Base-by-base conservation (phyloP, 2,888 invertebrate species). In the Scaeva pyrastri region DNA sequence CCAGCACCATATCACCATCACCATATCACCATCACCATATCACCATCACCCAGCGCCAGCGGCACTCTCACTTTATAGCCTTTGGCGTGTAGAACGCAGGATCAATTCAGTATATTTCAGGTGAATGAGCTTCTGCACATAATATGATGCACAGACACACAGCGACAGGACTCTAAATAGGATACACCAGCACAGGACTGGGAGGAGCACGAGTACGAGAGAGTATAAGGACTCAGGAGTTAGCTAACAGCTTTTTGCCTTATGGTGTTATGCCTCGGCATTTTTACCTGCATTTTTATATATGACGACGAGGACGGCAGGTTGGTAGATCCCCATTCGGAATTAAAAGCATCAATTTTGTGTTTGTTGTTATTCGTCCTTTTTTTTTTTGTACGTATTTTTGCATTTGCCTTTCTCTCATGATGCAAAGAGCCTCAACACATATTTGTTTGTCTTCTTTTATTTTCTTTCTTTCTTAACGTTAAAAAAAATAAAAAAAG, bases 311-410 rank as follows among this genome's bases (percentile, higher is more conserved):
- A 26, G 26, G 26, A 6, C 4, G 1, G n/a, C n/a, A n/a, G n/a
- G 26, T 26, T 26, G 60, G 75, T 75, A 81, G 72, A 86, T 82
- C 71, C 71, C 74, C 82, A 86, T 86, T 86, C 66, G 82, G 74
- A 82, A 86, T 82, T 86, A 86, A 86, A 86, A 86, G 86, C 86
- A 86, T 86, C 86, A 86, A 77, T 86, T 86, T 86, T 86, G 64
- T 74, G 81, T 82, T 81, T 81, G 85, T 85, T 85, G 72, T 85
- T 85, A 81, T 85, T 58, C 12, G 26, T 26, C 7, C n/a, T 48
- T 19, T 16, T 45, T 19, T 11, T 45, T 45, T 11, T 39, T 39
- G 10, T 10, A 8, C 10, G 2, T 48, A 23, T 56, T 85, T 85
- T 85, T 85, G 62, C 76, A 81, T 66, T 66, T 48, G 64, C 64